Base-by-base conservation (phyloP, 2,797 vertebrate species). In the Chaetophractus vellerosus region DNA sequence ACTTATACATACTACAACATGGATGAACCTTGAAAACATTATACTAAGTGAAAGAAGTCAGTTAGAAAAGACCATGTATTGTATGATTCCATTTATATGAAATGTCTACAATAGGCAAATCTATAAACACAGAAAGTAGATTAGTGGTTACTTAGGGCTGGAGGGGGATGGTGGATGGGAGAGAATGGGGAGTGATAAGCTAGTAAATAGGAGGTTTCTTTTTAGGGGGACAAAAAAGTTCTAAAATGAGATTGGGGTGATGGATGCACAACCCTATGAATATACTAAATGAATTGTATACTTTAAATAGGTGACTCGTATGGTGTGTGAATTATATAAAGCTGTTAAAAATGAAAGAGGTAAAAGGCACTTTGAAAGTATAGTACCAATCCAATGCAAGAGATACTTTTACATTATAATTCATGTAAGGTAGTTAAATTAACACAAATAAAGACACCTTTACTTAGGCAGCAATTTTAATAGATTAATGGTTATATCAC, bases 381-480 rank as follows among this genome's bases (percentile, higher is more conserved):
- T 19, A 63, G 28, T 63, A 63, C 12, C 11, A 28, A 28, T 71
- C 21, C 36, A 11, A 71, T 71, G 36, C 33, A 71, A 41, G 36
- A 71, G 36, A 41, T 38, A 71, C 14, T 36, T 71, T 24, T 28
- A 61, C 11, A 61, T 45, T 45, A 45, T 81, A 88, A 81, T 71
- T 88, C 26, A 63, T 41, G 2, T 24, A 79, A 69, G 21, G n/a
- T 36, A 71, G 15, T 52, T 92, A n/a, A 82, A 57, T 63, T 79
- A 84, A 90, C 1, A 75, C n/a, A 94, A 93, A 88, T 88, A 71
- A 86, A 69, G 21, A n/a, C 50, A 82, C 8, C 12, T 79, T 57
- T 68, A 50, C 45, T 61, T 86, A 86, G 57, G 64, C 36, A 55
- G 76, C 6, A 88, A 50, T 50, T 88, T 64, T 88, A 19, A 76